Evolutionary conservation across 2,113 vertebrate genomes (phyloP).

Genomic region (Synchiropus splendidus): DNA sequence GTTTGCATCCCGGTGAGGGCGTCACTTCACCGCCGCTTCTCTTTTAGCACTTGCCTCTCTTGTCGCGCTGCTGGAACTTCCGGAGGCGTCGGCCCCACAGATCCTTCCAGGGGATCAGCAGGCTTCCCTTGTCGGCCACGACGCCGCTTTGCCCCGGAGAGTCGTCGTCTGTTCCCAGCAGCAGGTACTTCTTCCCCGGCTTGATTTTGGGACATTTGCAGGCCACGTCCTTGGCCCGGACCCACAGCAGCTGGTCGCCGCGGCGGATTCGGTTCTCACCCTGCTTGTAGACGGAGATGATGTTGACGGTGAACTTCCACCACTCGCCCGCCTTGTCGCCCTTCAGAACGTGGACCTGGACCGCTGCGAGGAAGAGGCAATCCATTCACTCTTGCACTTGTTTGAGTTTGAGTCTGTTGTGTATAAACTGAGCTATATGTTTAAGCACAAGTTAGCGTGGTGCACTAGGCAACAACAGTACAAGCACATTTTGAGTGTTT

Average conservation of each 20-base stretch:
- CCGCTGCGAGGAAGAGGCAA: constrained; percentile 61
- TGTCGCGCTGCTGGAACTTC: constrained; percentile 98
- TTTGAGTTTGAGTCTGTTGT: too few relatives aligned
- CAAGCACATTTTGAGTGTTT: too few relatives aligned
- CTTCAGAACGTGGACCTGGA: constrained; percentile 91
- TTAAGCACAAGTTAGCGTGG: too few relatives aligned
- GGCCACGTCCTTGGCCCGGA: constrained; percentile 89
- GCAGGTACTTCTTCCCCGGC: constrained; percentile 90
- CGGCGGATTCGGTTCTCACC: constrained; percentile 88
- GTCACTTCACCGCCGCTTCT: constrained; percentile 4
- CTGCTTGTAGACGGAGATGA: constrained; percentile 97
- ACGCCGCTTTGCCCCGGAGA: constrained; percentile 93
- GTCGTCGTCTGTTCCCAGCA: constrained; percentile 83
- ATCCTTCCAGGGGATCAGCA: constrained; percentile 98
- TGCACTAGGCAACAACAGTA: too few relatives aligned
- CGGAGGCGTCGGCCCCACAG: constrained; percentile 91
- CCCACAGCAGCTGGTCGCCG: constrained; percentile 94
- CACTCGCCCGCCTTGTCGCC: constrained; percentile 92
- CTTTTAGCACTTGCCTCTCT: constrained; percentile 96
- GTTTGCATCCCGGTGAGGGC: constrained; percentile 13
- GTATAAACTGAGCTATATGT: too few relatives aligned
- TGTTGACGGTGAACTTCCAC: constrained; percentile 98
- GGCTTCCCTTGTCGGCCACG: constrained; percentile 92
- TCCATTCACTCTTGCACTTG: too few relatives aligned
- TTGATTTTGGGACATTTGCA: constrained; percentile 98